phyloP scores from a whole-genome alignment of 2,888 invertebrate species.

The Zaprionus lineosus region DNA sequence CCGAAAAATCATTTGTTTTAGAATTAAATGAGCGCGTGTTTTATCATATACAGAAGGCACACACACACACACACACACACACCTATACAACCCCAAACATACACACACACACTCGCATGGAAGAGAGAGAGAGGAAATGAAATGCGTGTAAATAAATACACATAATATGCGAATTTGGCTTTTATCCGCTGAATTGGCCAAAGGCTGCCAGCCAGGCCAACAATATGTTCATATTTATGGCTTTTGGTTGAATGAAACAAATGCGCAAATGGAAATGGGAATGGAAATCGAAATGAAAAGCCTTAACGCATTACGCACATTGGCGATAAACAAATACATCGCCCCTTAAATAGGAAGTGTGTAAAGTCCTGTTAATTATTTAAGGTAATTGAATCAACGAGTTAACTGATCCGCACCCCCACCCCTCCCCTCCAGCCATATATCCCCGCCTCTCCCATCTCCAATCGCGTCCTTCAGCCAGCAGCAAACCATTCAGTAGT shows the following conservation, averaged over 20 bases:
- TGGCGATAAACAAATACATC: background rate
- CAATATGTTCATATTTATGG: conserved; percentile 42
- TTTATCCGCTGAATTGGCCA: conserved; percentile 15
- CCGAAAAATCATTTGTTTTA: conserved; percentile 22
- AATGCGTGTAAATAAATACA: too few species aligned
- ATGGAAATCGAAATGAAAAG: conserved; percentile 48
- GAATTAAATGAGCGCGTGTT: conserved; percentile 30
- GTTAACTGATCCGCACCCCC: background rate
- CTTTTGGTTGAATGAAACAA: conserved; percentile 22
- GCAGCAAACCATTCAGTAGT: too few species aligned
- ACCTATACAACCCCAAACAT: background rate
- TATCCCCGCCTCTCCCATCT: background rate
- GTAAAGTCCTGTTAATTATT: conserved; percentile 56
- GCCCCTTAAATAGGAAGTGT: conserved; percentile 14
- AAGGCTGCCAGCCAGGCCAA: conserved; percentile 16
- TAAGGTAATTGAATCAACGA: conserved; percentile 17
- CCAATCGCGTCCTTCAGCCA: too few species aligned
- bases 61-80: background rate
- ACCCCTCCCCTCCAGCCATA: background rate
- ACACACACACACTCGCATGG: background rate
- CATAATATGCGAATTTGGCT: too few species aligned
- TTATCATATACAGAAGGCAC: conserved; percentile 15
- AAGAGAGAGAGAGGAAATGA: too few species aligned
- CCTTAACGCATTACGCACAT: conserved; percentile 1
- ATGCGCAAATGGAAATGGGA: conserved; percentile 51